Conservation (phyloP, 2,888 invertebrate species). For the Pseudanteris insignis region DNA sequence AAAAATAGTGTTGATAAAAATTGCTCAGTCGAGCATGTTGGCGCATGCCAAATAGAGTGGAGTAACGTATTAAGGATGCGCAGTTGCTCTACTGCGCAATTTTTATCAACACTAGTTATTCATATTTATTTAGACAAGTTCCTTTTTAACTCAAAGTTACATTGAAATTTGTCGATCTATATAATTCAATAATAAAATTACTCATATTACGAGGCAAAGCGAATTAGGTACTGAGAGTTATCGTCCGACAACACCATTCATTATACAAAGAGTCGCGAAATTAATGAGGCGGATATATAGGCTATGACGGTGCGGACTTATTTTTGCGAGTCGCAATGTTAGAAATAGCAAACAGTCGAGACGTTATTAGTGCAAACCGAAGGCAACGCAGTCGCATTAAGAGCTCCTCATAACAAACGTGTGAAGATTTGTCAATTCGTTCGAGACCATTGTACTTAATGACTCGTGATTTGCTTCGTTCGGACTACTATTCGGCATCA, state of each 20-base stretch:
- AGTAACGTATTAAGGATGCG: too few species aligned
- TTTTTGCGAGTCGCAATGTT: slow-evolving; percentile 27
- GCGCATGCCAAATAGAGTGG: too few species aligned
- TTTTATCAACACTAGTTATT: too few species aligned
- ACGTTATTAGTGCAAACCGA: slow-evolving; percentile 22
- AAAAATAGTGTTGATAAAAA: too few species aligned
- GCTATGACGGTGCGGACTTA: slow-evolving; percentile 27
- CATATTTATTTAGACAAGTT: too few species aligned
- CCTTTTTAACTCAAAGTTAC: too few species aligned
- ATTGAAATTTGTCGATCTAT: too few species aligned
- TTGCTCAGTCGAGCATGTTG: too few species aligned
- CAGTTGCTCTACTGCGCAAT: too few species aligned
- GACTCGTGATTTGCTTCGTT: slow-evolving; percentile 4
- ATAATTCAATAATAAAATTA: too few species aligned
- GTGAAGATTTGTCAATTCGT: slow-evolving; percentile 13
- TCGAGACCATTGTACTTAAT: slow-evolving; percentile 12
- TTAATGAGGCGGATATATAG: slow-evolving; percentile 31
- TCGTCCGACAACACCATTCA: slow-evolving; percentile 37
- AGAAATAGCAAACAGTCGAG: slow-evolving; percentile 33
- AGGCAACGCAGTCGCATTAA: not conserved
- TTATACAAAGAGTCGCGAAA: slow-evolving; percentile 18
- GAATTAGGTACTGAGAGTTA: slow-evolving; percentile 14
- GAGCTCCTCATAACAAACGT: slow-evolving; percentile 9
- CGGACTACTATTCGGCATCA: too few species aligned
- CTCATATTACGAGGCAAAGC: too few species aligned